These are phyloP conservation scores for Heliopora coerulea DNA, from an alignment of 92 coral and sea anemone species.

Conservation along the genomic window DNA sequence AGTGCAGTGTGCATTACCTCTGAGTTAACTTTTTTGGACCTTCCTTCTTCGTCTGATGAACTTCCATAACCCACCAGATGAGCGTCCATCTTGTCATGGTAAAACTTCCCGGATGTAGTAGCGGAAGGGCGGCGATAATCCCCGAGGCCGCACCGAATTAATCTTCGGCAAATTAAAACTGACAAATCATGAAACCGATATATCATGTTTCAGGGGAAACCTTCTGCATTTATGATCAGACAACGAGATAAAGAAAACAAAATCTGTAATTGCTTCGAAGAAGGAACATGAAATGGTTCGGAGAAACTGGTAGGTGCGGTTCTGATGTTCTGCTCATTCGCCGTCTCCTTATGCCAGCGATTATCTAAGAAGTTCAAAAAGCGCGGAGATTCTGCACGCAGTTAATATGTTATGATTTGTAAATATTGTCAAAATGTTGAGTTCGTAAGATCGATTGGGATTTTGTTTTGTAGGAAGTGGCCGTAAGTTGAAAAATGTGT, in stretches of 20 bases:
- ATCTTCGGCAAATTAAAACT: too few species aligned
- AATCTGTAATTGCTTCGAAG: not conserved
- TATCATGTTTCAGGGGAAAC: not conserved
- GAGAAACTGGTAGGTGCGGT: not conserved
- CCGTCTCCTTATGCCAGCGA: not conserved
- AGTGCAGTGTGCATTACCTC: too few species aligned
- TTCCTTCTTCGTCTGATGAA: slow-evolving; percentile 73
- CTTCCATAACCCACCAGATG: slow-evolving; percentile 79
- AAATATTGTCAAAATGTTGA: too few species aligned
- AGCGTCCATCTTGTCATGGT: slow-evolving; percentile 73
- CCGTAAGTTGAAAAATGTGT: not conserved
- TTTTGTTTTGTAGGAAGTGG: not conserved
- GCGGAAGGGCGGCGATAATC: not conserved
- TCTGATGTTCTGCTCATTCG: not conserved
- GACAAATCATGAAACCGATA: not conserved
- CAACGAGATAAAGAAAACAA: not conserved
- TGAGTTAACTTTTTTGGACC: slow-evolving; percentile 33
- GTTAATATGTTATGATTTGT: too few species aligned
- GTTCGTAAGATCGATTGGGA: not conserved
- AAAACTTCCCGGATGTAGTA: slow-evolving; percentile 8
- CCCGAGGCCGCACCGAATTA: not conserved
- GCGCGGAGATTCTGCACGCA: too few species aligned
- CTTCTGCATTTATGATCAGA: not conserved
- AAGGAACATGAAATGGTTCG: not conserved
- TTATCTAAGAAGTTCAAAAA: too few species aligned